phyloP scores from a whole-genome alignment of 2,888 invertebrate species.

The Glaucopsyche alexis region DNA sequence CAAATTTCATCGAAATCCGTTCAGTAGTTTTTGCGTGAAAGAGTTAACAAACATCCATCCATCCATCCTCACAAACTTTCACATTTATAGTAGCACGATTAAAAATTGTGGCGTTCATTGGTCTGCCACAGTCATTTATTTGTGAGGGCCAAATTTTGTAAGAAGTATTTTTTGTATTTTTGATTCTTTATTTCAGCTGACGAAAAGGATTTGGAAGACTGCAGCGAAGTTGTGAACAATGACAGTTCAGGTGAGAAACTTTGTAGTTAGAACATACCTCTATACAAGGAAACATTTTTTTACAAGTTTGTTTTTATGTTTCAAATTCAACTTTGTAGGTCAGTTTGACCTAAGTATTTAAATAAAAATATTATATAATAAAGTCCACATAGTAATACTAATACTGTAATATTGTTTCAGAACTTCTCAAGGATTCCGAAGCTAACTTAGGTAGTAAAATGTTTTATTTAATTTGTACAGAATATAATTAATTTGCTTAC shows the following conservation, averaged over 20 bases:
- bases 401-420: neutral
- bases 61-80: too few species aligned
- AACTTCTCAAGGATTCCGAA: constrained; percentile 21
- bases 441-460: neutral
- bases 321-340: neutral
- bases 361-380: neutral
- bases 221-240: constrained; percentile 51
- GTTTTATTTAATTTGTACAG: neutral
- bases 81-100: neutral
- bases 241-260: constrained; percentile 53
- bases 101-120: too few species aligned
- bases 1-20: too few species aligned
- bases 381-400: neutral
- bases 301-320: neutral
- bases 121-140: too few species aligned
- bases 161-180: neutral
- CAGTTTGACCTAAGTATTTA: neutral
- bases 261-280: neutral
- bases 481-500: too few species aligned
- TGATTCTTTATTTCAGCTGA: constrained; percentile 51
- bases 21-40: too few species aligned
- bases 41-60: too few species aligned
- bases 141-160: too few species aligned
- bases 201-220: constrained; percentile 65
- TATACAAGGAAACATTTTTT: neutral